These are phyloP conservation scores for Clarias magur DNA, from an alignment of 2,113 vertebrate genomes.

Conservation along the genomic window DNA sequence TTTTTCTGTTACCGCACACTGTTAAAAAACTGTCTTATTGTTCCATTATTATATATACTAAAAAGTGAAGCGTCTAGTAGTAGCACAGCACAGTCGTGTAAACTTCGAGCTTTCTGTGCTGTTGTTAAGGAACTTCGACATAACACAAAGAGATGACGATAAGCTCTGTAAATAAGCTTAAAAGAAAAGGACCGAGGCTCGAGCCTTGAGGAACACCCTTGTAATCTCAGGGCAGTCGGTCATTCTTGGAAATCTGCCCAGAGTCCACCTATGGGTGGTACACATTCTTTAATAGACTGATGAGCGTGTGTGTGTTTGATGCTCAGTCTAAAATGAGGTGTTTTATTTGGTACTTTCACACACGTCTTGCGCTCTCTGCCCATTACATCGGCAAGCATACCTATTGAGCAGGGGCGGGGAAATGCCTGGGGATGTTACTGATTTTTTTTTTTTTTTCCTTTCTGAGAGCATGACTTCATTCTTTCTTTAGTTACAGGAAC, in stretches of 20 bases:
- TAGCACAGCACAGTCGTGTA: background rate
- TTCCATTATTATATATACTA: background rate
- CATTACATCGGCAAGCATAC: background rate
- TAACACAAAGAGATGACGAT: constrained; percentile 2
- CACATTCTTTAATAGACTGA: constrained; percentile 15
- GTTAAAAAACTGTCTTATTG: background rate
- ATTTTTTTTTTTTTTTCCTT: background rate
- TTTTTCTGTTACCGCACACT: background rate
- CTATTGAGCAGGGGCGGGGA: background rate
- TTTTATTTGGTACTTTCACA: background rate
- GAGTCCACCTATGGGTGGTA: constrained; percentile 8
- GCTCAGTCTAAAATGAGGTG: background rate
- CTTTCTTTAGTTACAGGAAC: background rate
- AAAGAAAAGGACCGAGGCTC: background rate
- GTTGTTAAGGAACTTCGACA: background rate
- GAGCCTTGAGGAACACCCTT: constrained; percentile 29
- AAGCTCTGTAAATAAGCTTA: constrained; percentile 24
- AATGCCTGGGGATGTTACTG: constrained; percentile 20
- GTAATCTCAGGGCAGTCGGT: constrained; percentile 13
- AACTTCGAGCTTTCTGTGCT: background rate
- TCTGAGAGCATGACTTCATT: background rate
- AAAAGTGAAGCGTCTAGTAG: background rate
- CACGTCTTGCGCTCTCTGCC: background rate
- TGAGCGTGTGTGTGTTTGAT: background rate
- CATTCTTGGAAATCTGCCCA: constrained; percentile 28